Evolutionary conservation across 2,113 vertebrate species (phyloP).

Genomic region (Oplegnathus fasciatus): DNA sequence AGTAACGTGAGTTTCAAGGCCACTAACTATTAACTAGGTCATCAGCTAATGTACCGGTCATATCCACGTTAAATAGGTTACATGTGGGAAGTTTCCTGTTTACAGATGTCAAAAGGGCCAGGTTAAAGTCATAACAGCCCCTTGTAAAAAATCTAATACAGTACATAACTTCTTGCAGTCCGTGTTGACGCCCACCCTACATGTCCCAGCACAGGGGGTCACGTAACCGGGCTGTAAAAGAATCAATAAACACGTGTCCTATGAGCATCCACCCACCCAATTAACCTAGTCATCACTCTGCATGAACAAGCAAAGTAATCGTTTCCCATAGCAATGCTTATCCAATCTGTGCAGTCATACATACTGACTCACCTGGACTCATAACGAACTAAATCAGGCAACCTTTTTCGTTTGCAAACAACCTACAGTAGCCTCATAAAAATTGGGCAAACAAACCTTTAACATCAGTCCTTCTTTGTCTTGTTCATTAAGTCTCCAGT

Average conservation of each 20-base stretch:
- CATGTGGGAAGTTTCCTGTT: background rate
- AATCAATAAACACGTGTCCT: background rate
- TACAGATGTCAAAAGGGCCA: background rate
- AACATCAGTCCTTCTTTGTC: background rate
- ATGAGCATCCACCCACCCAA: constrained; percentile 3
- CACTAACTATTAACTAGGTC: no score
- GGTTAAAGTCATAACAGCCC: background rate
- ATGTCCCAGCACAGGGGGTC: background rate
- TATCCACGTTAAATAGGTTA: background rate
- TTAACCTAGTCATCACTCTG: background rate
- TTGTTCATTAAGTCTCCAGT: background rate
- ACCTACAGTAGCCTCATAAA: no score
- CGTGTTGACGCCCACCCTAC: no score
- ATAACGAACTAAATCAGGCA: background rate
- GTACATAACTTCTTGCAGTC: background rate
- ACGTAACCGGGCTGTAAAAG: constrained; percentile 19
- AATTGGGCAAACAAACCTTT: background rate
- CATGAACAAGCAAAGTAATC: background rate
- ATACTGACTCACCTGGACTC: background rate
- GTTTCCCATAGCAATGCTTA: constrained; percentile 32
- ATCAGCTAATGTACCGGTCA: background rate
- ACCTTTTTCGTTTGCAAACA: no score
- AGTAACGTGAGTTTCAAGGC: background rate
- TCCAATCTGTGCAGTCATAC: background rate
- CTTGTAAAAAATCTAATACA: background rate